Base-by-base conservation (phyloP, 2,113 vertebrate genomes). In the Triplophysa dalaica region DNA sequence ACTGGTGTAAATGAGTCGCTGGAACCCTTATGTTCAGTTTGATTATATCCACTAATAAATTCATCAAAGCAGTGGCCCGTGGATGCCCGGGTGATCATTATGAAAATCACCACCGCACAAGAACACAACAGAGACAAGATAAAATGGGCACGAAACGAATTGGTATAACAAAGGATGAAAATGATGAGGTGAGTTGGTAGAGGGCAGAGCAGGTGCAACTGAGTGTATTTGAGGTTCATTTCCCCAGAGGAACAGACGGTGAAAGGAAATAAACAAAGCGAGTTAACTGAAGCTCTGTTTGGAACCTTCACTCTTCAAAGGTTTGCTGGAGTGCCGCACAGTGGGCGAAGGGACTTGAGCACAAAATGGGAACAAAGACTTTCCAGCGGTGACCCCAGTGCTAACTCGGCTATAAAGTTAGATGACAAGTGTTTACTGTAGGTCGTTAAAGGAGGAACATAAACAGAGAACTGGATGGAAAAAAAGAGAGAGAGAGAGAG, bases 31-130 rank as follows among this genome's bases (percentile, higher is more conserved):
- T 54, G 24, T 70, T 62, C 52, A 68, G 56, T 76, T 50, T 72
- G 21, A 64, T 73, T 52, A 79, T 56, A 72, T 72, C 22, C 48
- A 63, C 48, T 56, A 73, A 82, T 82, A 61, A 82, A 78, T 63
- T 52, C 52, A 83, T 74, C 70, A 75, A 33, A 0, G 56, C 38
- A 62, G 16, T 69, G 26, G 26, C 29, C 67, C 8, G 29, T 50
- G 12, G 19, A 69, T 6, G 13, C 21, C 58, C 2, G 22, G 19
- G 24, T 33, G 21, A 70, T 70, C 66, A 52, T 50, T 8, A 33
- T 24, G 29, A 17, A 61, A 62, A 17, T 43, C 63, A 21, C 21
- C 56, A 19, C 38, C 21, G 16, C 11, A 54, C 33, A 38, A 38
- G 6, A 38, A 38, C 33, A 38, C 33, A 7, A 22, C 29, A 73